Percentiles rank a stretch among this genome's conserved stretches.
Evolutionary conservation across 2,113 vertebrate species (phyloP).

Genomic region (Protomyctophum bolini): DNA sequence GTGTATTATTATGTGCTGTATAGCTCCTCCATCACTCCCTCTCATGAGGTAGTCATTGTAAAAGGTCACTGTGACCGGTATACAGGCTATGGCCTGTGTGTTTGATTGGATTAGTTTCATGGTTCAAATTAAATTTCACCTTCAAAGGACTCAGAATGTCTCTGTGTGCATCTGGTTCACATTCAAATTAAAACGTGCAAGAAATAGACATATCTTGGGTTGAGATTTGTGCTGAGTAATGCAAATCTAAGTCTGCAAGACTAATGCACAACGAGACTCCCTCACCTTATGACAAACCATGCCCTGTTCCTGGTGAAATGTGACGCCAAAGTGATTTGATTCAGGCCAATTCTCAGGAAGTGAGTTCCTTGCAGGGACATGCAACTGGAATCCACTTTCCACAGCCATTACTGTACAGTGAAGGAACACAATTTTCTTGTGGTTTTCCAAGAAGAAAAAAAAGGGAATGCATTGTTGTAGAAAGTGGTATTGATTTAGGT

Average conservation of each 20-base stretch:
- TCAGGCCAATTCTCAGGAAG: slow-evolving; percentile 49
- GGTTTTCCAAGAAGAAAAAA: slow-evolving; percentile 7
- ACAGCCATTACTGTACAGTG: slow-evolving; percentile 5
- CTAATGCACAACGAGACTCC: slow-evolving; percentile 36
- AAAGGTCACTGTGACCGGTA: not conserved
- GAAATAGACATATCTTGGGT: slow-evolving; percentile 16
- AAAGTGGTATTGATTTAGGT: not conserved
- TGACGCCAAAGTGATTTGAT: slow-evolving; percentile 62
- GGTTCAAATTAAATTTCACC: slow-evolving; percentile 1
- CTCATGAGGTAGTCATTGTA: not conserved
- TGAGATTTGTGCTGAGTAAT: slow-evolving; percentile 25
- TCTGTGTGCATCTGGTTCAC: not conserved
- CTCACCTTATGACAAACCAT: slow-evolving; percentile 40
- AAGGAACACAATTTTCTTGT: slow-evolving; percentile 4
- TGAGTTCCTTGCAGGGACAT: slow-evolving; percentile 48
- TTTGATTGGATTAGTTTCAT: not conserved
- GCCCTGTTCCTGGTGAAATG: slow-evolving; percentile 58
- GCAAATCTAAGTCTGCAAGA: slow-evolving; percentile 27
- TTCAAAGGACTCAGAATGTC: slow-evolving; percentile 1
- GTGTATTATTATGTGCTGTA: not conserved
- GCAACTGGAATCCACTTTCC: slow-evolving; percentile 37
- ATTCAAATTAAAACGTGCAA: not conserved
- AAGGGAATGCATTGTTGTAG: not conserved
- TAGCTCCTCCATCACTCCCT: not conserved
- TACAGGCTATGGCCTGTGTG: not conserved